Evolutionary conservation across 1,140 invertebrate genomes (phyloP), one percentile per base, ranked within the genome.

Genomic region (Caenorhabditis elegans): DNA sequence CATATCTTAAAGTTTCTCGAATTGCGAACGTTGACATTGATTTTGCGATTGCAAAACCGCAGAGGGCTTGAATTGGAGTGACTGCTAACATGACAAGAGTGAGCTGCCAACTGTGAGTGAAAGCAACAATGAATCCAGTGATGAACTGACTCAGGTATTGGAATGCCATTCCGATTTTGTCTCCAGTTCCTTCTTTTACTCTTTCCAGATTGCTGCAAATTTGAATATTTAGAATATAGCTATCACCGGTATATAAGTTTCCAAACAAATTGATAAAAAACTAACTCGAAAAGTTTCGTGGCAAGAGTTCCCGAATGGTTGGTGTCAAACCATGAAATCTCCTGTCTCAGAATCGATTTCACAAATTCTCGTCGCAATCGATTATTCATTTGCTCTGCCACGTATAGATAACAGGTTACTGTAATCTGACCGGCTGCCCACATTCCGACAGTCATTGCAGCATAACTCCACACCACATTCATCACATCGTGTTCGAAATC

Each of bases 241-340:
- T 11, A 28, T 24, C 10, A 4, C 5, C 26, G 24, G 3, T 24
- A 15, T 70, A 31, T 1, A 70, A 70, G 36, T 4, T 10, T 36
- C n/a, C 49, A 19, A 53, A 26, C n/a, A 6, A 19, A 10, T 19
- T n/a, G n/a, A n/a, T n/a, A n/a, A n/a, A 8, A 5, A 36, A 26
- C 94, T 93, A 92, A 96, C 95, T 96, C 95, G 22, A 95, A 93
- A 83, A 96, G 93, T 90, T 94, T 93, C 65, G 93, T 94, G 79
- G 95, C 94, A 86, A 97, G 94, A 87, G 95, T 95, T 86, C 94
- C 94, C 17, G 93, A 93, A 22, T 94, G 93, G 86, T 95, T 93
- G 2, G 93, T 93, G 88, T 97, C 95, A 90, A 94, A 96, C 95
- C 95, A 97, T 24, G 93, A 91, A 87, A 96, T 94, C 86, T 97